phyloP scores from a whole-genome alignment of 1,140 invertebrate genomes.

The Drosophila novamexicana region DNA sequence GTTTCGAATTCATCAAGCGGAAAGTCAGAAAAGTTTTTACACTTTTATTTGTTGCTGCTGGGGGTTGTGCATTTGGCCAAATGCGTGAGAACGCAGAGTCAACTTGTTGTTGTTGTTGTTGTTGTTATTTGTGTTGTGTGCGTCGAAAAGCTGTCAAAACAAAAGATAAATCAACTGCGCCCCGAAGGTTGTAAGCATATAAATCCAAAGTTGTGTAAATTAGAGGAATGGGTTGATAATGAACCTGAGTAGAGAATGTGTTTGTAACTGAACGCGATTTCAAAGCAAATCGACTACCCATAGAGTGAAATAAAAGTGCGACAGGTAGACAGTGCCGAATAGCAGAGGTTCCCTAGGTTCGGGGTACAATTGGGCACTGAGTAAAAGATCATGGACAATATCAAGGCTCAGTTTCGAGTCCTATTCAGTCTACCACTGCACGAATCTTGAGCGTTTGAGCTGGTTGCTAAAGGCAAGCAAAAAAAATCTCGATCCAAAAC shows the following conservation, averaged over 20 bases:
- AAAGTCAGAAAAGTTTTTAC: slow-evolving; percentile 67
- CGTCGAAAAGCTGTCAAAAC: slow-evolving; percentile 76
- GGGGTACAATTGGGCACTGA: no score
- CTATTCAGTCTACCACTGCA: no score
- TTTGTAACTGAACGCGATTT: not conserved
- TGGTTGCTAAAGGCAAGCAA: no score
- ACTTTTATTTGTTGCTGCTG: slow-evolving; percentile 21
- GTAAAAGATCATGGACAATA: no score
- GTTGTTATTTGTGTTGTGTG: slow-evolving; percentile 47
- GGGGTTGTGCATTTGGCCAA: slow-evolving; percentile 51
- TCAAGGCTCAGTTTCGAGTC: no score
- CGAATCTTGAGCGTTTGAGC: no score
- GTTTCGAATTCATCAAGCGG: slow-evolving; percentile 78
- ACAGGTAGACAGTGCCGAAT: not conserved
- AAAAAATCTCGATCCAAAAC: no score
- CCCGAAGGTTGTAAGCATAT: slow-evolving; percentile 35
- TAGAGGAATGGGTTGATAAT: slow-evolving; percentile 36
- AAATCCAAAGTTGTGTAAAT: slow-evolving; percentile 1
- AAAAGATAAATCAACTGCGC: slow-evolving; percentile 77
- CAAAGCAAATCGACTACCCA: not conserved
- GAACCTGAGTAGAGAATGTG: slow-evolving; percentile 52
- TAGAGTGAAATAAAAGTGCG: not conserved
- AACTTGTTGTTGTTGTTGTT: slow-evolving; percentile 47
- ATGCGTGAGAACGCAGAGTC: slow-evolving; percentile 75
- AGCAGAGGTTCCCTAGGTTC: no score